These are phyloP conservation scores for Fundulus diaphanus DNA, from an alignment of 2,797 vertebrate genomes.

Conservation along the genomic window DNA sequence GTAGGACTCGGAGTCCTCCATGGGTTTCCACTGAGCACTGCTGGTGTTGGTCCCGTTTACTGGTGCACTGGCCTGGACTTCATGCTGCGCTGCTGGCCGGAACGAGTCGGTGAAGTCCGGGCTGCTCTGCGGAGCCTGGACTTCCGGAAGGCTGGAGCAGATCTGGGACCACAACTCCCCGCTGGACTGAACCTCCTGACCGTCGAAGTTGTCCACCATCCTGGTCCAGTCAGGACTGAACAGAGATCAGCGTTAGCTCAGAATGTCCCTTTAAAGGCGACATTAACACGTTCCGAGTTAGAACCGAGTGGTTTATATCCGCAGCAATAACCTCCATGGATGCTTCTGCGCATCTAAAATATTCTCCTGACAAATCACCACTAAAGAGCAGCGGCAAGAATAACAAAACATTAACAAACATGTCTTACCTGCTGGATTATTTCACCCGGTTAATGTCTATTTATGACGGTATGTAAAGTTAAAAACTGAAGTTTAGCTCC, in stretches of 20 bases:
- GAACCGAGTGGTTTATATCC: background rate
- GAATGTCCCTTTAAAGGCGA: background rate
- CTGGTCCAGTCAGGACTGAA: slow-evolving; percentile 38
- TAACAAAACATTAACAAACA: background rate
- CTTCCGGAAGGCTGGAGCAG: slow-evolving; percentile 85
- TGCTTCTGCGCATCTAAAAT: background rate
- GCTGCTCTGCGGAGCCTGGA: slow-evolving; percentile 46
- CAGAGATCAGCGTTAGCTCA: slow-evolving; percentile 13
- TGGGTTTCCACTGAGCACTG: slow-evolving; percentile 87
- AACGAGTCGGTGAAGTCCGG: slow-evolving; percentile 90
- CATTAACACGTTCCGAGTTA: background rate
- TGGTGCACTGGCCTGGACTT: slow-evolving; percentile 50
- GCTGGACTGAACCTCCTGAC: slow-evolving; percentile 75
- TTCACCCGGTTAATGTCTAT: background rate
- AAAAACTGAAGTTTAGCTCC: slow-evolving; percentile 34
- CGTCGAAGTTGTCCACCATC: slow-evolving; percentile 88
- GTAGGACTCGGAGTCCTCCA: slow-evolving; percentile 93
- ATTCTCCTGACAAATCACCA: background rate
- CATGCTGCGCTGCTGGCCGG: slow-evolving; percentile 60
- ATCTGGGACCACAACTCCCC: slow-evolving; percentile 94
- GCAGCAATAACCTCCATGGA: slow-evolving; percentile 1
- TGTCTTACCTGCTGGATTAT: slow-evolving; percentile 50
- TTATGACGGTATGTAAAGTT: slow-evolving; percentile 1
- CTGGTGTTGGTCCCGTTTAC: slow-evolving; percentile 32
- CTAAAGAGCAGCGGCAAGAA: background rate